Base-by-base conservation (phyloP, 1,140 invertebrate species). In the Lepidostoma basale region DNA sequence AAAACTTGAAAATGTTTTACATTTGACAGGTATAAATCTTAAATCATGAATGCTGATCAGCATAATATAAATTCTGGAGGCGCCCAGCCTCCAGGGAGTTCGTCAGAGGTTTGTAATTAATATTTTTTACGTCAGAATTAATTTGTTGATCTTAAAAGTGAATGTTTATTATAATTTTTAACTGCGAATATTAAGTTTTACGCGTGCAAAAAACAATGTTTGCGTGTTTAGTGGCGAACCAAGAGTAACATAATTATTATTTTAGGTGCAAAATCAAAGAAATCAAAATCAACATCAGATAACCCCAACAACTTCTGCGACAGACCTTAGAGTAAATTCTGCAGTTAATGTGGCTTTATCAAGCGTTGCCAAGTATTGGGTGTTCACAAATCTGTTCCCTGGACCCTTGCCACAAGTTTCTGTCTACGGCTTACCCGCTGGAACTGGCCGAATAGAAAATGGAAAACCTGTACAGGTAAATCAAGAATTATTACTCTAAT, bases 341-440 rank as follows among this genome's bases (percentile, higher is more conserved):
- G 85, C 85, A 36, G 80, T 87, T 36, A 86, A 86, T 77, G 85
- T 86, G 56, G 83, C 85, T 74, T 79, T 87, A 76, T 85, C 85
- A 62, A 87, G 84, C 77, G 86, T 88, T 54, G 86, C 86, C 28
- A 88, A 88, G 76, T 88, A 88, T 74, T 88, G 86, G 86, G 86
- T 88, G 69, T 82, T 88, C 75, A 88, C 86, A 56, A 88, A 88
- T 80, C 77, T 88, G 52, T 84, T 88, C 74, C 86, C 86, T 18
- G 85, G 86, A 23, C 85, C 85, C 8, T 79, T 88, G 74, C 85
- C 86, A 30, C 87, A 88, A 80, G 86, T 88, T 22, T 85, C 85
- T n/a, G 84, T 86, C 23, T 86, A 86, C 74, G 85, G 85, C 8
- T 73, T 86, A 45, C 84, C 85, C n/a, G 73, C 79, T 2, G 83